Evolutionary conservation across 35 echinoderm and acorn worm species (phyloP).

Genomic region (Ophiothrix spiculata): DNA sequence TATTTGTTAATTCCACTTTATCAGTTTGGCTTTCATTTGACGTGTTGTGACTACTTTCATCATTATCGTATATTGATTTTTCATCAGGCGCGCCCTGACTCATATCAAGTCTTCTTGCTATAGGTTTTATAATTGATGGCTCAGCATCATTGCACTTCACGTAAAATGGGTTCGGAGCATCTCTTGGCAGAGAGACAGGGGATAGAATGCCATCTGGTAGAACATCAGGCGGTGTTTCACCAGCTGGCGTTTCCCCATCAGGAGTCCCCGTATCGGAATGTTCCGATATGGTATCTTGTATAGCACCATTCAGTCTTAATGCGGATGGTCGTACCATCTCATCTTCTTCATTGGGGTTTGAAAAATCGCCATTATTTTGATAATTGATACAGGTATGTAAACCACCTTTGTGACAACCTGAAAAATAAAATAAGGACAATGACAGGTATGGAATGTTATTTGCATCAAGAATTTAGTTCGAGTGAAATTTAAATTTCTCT

Average conservation of each 20-base stretch:
- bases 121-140: background rate
- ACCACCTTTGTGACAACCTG: background rate
- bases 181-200: background rate
- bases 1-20: too few species aligned
- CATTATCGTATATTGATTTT: too few species aligned
- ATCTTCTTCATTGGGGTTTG: background rate
- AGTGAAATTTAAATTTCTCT: too few species aligned
- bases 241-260: too few species aligned
- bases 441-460: too few species aligned
- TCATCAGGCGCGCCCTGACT: background rate
- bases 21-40: too few species aligned
- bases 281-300: background rate
- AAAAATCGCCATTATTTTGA: background rate
- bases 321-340: conserved; percentile 37
- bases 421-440: too few species aligned
- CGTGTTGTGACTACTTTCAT: too few species aligned
- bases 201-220: background rate
- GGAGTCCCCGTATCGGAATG: background rate
- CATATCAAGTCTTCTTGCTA: background rate
- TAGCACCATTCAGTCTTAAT: background rate
- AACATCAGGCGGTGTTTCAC: background rate
- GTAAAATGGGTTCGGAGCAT: background rate
- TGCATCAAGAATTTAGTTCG: too few species aligned
- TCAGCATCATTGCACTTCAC: background rate
- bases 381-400: background rate